Percentiles rank a stretch among this genome's conserved stretches.
Conservation (phyloP, 2,888 invertebrate genomes). For the Dascillus cervinus region DNA sequence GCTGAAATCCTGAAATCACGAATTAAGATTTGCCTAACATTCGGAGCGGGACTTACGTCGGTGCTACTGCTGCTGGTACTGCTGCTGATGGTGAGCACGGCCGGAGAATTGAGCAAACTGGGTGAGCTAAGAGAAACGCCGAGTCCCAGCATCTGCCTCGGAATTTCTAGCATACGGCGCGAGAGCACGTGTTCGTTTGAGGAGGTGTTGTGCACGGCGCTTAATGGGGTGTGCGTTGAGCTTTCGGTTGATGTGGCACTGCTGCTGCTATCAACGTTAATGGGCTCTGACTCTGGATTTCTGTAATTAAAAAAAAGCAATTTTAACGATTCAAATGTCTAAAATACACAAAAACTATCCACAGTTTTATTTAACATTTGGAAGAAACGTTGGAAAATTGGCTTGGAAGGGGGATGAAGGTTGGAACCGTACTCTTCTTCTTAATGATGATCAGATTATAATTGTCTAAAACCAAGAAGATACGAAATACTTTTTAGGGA, state of each 20-base stretch:
- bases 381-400: too few relatives aligned
- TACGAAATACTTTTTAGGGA: too few relatives aligned
- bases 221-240: slow-evolving; percentile 27
- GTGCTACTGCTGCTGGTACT: slow-evolving; percentile 38
- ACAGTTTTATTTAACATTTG: too few relatives aligned
- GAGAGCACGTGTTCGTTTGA: slow-evolving; percentile 11
- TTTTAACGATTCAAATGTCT: too few relatives aligned
- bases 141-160: slow-evolving; percentile 30
- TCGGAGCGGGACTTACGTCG: slow-evolving; percentile 24
- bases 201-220: slow-evolving; percentile 14
- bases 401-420: too few relatives aligned
- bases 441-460: too few relatives aligned
- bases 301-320: too few relatives aligned
- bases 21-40: slow-evolving; percentile 28
- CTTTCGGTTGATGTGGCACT: slow-evolving; percentile 25
- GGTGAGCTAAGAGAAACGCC: slow-evolving; percentile 40
- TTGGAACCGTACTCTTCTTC: too few relatives aligned
- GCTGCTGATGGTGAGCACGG: slow-evolving; percentile 37
- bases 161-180: slow-evolving; percentile 17
- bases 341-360: too few relatives aligned
- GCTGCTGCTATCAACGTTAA: slow-evolving; percentile 11
- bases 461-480: too few relatives aligned
- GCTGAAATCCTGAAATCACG: slow-evolving; percentile 45
- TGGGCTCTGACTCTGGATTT: too few relatives aligned
- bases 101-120: slow-evolving; percentile 36